phyloP scores from a whole-genome alignment of 2,797 vertebrate species.

The Chaetodon trifasciatus region DNA sequence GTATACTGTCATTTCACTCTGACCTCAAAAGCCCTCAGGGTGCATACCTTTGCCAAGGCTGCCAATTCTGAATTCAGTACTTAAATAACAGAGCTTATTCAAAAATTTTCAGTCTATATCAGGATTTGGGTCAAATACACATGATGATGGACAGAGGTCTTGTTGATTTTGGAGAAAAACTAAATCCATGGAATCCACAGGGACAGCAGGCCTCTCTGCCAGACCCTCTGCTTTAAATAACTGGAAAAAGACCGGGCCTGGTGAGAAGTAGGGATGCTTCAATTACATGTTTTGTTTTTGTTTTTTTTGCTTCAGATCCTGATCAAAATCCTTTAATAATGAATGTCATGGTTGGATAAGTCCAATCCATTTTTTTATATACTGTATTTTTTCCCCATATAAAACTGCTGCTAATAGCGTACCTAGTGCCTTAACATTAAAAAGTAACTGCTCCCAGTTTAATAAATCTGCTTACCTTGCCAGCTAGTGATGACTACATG shows the following conservation, averaged over 20 bases:
- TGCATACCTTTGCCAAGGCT: background rate
- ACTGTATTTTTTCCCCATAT: background rate
- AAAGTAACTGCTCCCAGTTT: background rate
- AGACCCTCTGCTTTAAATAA: background rate
- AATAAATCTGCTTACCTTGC: background rate
- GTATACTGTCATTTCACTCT: background rate
- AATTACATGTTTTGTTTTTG: too few relatives aligned
- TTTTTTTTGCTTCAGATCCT: background rate
- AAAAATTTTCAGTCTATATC: background rate
- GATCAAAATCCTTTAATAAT: background rate
- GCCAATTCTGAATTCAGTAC: background rate
- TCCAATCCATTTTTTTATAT: background rate
- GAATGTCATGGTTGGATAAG: background rate
- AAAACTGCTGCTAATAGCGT: background rate
- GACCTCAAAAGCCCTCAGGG: background rate
- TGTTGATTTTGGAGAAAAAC: conserved; percentile 15
- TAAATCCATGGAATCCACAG: background rate
- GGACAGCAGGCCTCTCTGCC: background rate
- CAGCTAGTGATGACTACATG: too few relatives aligned
- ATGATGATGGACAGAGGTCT: background rate
- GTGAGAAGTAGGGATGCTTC: background rate
- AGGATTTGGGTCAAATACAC: background rate
- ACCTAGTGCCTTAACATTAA: background rate
- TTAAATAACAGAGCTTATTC: background rate
- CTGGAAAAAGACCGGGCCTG: background rate